Evolutionary conservation across 2,888 invertebrate species (phyloP), one percentile per base, ranked within the genome.

Genomic region (Azorinus chamasolen): DNA sequence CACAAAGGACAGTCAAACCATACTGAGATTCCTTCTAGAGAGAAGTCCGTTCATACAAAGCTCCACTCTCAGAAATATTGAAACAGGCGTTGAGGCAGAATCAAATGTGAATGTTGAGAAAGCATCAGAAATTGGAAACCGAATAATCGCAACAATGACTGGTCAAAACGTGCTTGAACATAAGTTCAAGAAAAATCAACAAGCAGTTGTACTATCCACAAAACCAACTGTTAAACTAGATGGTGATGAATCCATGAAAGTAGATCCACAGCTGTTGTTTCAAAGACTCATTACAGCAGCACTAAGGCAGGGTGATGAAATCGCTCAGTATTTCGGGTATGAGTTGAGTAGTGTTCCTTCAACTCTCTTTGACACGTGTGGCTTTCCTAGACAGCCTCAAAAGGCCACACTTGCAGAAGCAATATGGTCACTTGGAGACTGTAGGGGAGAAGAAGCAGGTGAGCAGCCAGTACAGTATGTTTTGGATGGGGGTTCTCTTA

Each of bases 71-170:
- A 64, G 71, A n/a, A 86, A 69, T 55, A 70, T 85, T 32, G 58
- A 55, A 37, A 81, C 57, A 62, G 81, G 84, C 48, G 75, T 78
- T 4, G 41, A 20, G 48, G 83, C 71, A 14, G 69, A 64, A 27
- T n/a, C 16, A 3, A 20, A 41, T 14, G 83, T 83, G 2, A 81
- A 83, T 78, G 78, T 57, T 18, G 75, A 84, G 22, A n/a, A 51
- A 12, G 79, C 84, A 32, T 58, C 57, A 41, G 39, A 63, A 32
- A 32, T 76, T 57, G 84, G 83, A 45, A 18, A 20, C 2, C 43
- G 46, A 37, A 77, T 83, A 4, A 16, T 43, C 74, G 16, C 25
- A n/a, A n/a, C n/a, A n/a, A 25, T 43, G 45, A n/a, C 45, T 3
- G 58, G 45, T 22, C 43, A 22, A 18, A 25, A 22, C 18, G 16